Conservation (phyloP, 2,888 invertebrate genomes). For the Corythucha ciliata region DNA sequence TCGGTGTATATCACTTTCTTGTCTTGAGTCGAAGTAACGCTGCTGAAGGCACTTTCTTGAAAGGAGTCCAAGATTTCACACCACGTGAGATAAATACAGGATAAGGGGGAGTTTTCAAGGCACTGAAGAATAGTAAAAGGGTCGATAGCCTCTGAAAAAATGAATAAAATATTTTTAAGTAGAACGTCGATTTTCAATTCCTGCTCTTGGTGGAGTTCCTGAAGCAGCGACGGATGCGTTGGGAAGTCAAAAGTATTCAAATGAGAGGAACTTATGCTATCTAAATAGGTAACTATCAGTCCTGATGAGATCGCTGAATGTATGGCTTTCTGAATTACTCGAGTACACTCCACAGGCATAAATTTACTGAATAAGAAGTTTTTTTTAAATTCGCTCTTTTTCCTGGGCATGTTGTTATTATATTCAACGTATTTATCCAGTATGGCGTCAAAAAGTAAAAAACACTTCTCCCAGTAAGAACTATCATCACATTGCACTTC, state of each 20-base stretch:
- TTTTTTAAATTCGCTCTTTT: no score
- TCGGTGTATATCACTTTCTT: constrained; percentile 40
- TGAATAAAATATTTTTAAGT: constrained; percentile 40
- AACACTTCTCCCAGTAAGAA: constrained; percentile 10
- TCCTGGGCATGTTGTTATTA: no score
- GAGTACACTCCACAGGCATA: constrained; percentile 32
- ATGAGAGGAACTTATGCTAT: constrained; percentile 19
- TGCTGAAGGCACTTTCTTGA: constrained; percentile 35
- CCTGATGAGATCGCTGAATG: constrained; percentile 31
- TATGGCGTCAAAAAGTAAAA: constrained; percentile 22
- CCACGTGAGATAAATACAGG: constrained; percentile 37
- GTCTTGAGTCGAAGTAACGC: constrained; percentile 36
- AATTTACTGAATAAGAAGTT: constrained; percentile 36
- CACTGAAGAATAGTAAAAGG: constrained; percentile 33
- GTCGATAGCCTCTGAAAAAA: constrained; percentile 38
- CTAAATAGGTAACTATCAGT: constrained; percentile 30
- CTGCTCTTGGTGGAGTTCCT: constrained; percentile 26
- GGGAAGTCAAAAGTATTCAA: constrained; percentile 17
- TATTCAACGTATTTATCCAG: constrained; percentile 21
- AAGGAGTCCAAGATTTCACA: constrained; percentile 36
- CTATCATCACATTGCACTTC: constrained; percentile 22
- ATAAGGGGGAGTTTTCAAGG: constrained; percentile 31
- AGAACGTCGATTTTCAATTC: constrained; percentile 40
- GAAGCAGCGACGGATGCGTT: constrained; percentile 30
- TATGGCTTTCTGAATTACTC: constrained; percentile 32